Percentiles rank a stretch among this genome's conserved stretches.
These are phyloP conservation scores for Syrphus vitripennis DNA, from an alignment of 2,888 invertebrate species.

Conservation along the genomic window DNA sequence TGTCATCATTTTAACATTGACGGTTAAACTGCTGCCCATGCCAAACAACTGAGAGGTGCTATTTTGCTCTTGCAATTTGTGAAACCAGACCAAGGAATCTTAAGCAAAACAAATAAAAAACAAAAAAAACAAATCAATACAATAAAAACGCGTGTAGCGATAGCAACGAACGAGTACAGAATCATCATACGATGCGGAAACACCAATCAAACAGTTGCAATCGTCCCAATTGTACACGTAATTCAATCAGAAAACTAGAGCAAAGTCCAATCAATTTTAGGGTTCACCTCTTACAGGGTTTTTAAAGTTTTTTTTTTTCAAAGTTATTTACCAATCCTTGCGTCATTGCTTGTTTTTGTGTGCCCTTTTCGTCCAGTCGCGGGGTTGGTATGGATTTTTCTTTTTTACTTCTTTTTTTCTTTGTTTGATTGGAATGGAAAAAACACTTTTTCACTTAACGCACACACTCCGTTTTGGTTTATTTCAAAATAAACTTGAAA, in stretches of 20 bases:
- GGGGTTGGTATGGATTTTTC: conserved; percentile 48
- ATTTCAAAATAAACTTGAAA: not conserved
- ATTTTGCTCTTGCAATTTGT: not conserved
- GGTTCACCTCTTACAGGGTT: conserved; percentile 19
- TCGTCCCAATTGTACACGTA: conserved; percentile 60
- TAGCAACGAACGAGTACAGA: conserved; percentile 11
- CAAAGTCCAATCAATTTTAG: conserved; percentile 4
- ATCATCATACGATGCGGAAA: conserved; percentile 66
- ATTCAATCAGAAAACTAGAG: conserved; percentile 27
- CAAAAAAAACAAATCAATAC: conserved; percentile 15
- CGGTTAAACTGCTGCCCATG: not conserved
- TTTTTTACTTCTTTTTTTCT: conserved; percentile 19
- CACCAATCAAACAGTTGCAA: conserved; percentile 65
- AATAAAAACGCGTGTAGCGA: conserved; percentile 12
- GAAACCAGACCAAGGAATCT: not conserved
- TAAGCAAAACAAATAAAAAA: not conserved
- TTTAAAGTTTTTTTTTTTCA: not conserved
- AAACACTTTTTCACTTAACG: conserved; percentile 16
- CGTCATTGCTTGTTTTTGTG: conserved; percentile 62
- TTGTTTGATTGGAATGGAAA: conserved; percentile 31
- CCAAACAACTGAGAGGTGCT: conserved; percentile 10
- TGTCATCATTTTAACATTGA: conserved; percentile 15
- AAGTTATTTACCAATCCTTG: conserved; percentile 68
- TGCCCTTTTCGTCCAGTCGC: conserved; percentile 31
- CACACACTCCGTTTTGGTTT: not conserved